phyloP scores from a whole-genome alignment of 1,140 invertebrate genomes.

The Cephus cinctus region DNA sequence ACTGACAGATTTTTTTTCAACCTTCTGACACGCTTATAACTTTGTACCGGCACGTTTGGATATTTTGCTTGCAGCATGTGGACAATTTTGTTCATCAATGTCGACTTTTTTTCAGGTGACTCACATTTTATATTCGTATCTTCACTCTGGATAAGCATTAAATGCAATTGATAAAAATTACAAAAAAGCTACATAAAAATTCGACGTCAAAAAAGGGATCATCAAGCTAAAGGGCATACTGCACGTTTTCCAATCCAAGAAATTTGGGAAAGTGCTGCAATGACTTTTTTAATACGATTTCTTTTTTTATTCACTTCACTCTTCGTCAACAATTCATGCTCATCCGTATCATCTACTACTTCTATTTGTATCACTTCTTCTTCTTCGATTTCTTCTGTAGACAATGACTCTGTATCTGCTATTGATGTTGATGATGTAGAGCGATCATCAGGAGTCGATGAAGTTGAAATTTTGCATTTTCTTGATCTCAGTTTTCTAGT shows the following conservation, averaged over 20 bases:
- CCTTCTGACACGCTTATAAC: slow-evolving; percentile 16
- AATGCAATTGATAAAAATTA: neutral
- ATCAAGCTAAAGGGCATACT: no score
- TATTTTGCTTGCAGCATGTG: slow-evolving; percentile 19
- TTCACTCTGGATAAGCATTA: slow-evolving; percentile 10
- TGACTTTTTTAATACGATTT: slow-evolving; percentile 26
- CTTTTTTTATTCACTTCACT: slow-evolving; percentile 17
- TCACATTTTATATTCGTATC: no score
- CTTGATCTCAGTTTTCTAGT: slow-evolving; percentile 22
- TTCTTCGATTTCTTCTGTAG: slow-evolving; percentile 32
- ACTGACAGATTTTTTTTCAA: no score
- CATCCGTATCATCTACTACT: slow-evolving; percentile 21
- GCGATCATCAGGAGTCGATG: slow-evolving; percentile 3
- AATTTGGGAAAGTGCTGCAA: slow-evolving; percentile 26
- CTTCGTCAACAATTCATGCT: slow-evolving; percentile 14
- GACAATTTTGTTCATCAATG: slow-evolving; percentile 25
- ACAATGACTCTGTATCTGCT: slow-evolving; percentile 30
- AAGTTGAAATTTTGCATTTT: slow-evolving; percentile 9
- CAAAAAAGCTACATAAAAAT: neutral
- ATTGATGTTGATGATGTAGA: slow-evolving; percentile 28
- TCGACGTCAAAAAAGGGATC: no score
- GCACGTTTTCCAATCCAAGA: slow-evolving; percentile 25
- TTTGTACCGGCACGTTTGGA: slow-evolving; percentile 9
- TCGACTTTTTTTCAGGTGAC: slow-evolving; percentile 9
- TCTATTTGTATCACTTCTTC: slow-evolving; percentile 33